Evolutionary conservation across 2,797 vertebrate genomes (phyloP), one percentile per base, ranked within the genome.

Genomic region (Sebastes elongatus): DNA sequence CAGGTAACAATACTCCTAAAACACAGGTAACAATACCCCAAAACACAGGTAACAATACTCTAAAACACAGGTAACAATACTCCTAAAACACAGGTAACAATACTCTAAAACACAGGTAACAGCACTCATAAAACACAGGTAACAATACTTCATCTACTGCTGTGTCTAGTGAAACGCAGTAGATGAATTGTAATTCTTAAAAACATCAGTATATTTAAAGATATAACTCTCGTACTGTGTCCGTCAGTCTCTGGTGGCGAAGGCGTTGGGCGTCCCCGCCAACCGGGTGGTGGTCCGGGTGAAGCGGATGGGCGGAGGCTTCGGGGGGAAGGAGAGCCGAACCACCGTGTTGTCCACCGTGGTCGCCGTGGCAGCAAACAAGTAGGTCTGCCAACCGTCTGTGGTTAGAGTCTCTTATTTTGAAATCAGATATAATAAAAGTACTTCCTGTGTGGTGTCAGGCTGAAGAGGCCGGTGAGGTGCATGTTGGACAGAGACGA

Each of bases 401-500:
- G 10, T 7, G 3, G 7, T 55, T 5, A 27, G 25, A 28, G 35
- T 23, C 13, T 61, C 10, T 72, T 56, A 9, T 22, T 65, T 5
- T 20, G 6, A 35, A 27, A 14, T 33, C 0, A 32, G 38, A n/a
- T 2, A 2, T 64, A 5, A 25, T 49, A 35, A 16, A 0, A 22
- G 4, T 3, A 3, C 2, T 3, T 35, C 4, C 7, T 33, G 57
- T 10, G 2, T 16, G 25, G 22, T 14, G 7, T 38, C 90, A 99
- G 98, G 90, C 86, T 96, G 16, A 96, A 96, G 66, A 78, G 92
- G 18, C 97, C 98, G 0, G 96, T 99, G 28, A 96, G 98, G 64
- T 99, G 98, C 86, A 98, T 98, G 97, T 80, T 99, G 93, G 98
- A 98, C 92, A 94, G 98, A 32, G 97, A 99, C 6, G 98, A 99